Conservation (phyloP, 1,140 invertebrate species). For the Zaprionus kolodkinae region DNA sequence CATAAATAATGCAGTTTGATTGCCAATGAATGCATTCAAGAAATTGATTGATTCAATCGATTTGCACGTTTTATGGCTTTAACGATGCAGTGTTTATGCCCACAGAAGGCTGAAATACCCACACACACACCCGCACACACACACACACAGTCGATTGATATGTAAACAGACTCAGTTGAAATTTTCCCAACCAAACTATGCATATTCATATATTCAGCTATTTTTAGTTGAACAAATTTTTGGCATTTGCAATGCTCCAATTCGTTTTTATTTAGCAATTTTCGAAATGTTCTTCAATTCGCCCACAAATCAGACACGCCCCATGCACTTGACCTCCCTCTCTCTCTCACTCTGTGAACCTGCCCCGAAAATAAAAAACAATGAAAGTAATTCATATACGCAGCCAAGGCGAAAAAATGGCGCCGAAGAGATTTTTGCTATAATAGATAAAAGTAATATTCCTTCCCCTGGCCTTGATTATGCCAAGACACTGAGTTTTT, state of each 20-base stretch:
- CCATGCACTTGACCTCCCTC: conserved; percentile 13
- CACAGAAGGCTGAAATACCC: not conserved
- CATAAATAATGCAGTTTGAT: conserved; percentile 74
- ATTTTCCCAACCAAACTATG: conserved; percentile 2
- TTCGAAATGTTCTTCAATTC: not conserved
- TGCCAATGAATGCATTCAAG: conserved; percentile 56
- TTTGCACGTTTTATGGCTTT: conserved; percentile 69
- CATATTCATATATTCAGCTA: conserved; percentile 16
- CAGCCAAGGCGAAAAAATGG: conserved; percentile 18
- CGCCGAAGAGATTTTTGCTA: conserved; percentile 28
- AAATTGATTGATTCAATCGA: conserved; percentile 64
- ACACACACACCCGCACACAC: not conserved
- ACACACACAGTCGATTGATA: conserved; percentile 17
- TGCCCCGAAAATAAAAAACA: conserved; percentile 4
- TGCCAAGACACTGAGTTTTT: not conserved
- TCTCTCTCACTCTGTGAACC: not conserved
- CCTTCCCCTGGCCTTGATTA: conserved; percentile 16
- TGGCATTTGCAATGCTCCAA: conserved; percentile 28
- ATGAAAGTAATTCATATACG: conserved; percentile 29
- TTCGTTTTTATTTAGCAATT: conserved; percentile 6
- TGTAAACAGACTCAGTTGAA: conserved; percentile 32
- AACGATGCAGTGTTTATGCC: conserved; percentile 18
- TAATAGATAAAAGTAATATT: conserved; percentile 20
- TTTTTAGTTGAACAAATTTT: conserved; percentile 34
- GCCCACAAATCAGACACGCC: not conserved